These are phyloP conservation scores for Zoroaster sp. DNA, from an alignment of 53 echinoderm and acorn worm genomes.

Conservation along the genomic window DNA sequence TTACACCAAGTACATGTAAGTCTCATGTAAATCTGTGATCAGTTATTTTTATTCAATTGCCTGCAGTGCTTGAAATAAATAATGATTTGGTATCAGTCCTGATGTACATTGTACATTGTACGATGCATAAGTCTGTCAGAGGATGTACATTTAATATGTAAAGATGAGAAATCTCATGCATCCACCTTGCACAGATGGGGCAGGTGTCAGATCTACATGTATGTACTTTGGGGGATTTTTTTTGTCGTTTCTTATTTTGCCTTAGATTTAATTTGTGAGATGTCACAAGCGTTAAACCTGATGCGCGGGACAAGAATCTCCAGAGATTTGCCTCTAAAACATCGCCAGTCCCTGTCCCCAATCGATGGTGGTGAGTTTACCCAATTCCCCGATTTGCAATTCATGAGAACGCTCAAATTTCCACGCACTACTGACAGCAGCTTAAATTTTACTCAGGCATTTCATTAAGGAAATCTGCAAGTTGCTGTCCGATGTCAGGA, in stretches of 20 bases:
- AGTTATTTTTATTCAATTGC: too few relatives aligned
- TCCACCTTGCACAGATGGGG: conserved; percentile 25
- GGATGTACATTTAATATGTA: background rate
- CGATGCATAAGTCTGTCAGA: too few relatives aligned
- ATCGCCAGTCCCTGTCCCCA: background rate
- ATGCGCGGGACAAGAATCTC: background rate
- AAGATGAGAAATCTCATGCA: background rate
- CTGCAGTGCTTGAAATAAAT: too few relatives aligned
- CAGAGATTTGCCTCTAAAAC: background rate
- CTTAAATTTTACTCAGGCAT: background rate
- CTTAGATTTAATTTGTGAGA: conserved; percentile 18
- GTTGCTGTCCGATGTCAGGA: background rate
- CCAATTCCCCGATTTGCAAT: conserved; percentile 28
- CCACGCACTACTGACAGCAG: background rate
- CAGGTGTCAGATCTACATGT: background rate
- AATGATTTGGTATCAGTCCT: too few relatives aligned
- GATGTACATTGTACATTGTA: too few relatives aligned
- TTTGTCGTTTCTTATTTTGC: background rate
- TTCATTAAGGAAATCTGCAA: conserved; percentile 47
- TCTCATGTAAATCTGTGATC: too few relatives aligned
- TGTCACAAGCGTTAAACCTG: conserved; percentile 21
- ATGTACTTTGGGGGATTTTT: background rate
- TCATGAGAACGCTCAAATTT: conserved; percentile 46
- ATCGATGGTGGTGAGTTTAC: conserved; percentile 3
- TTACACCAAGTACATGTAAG: too few relatives aligned